A percentile compares a stretch with the other conserved stretches of the same genome.
These are phyloP conservation scores for Dendrolimus pini DNA, from an alignment of 2,888 invertebrate species.

Conservation along the genomic window DNA sequence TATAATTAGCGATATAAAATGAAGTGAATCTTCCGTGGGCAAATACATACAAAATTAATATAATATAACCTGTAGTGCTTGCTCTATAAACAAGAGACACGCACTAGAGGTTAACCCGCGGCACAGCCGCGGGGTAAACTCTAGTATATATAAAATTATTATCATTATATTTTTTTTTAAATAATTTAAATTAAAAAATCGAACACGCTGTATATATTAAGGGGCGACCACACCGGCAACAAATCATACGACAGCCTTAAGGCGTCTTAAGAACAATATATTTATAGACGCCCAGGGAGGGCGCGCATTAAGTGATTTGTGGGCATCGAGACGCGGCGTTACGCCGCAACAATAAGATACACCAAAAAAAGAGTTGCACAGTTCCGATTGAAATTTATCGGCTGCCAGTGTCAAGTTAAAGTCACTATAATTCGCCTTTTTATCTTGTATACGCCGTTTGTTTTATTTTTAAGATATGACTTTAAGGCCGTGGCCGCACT, in stretches of 20 bases:
- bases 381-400: background rate
- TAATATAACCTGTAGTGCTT: no score
- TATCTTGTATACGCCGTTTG: no score
- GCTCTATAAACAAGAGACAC: no score
- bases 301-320: constrained; percentile 11
- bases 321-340: background rate
- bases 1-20: no score
- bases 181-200: background rate
- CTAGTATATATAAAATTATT: no score
- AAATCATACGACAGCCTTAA: constrained; percentile 2
- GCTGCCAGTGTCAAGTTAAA: background rate
- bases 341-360: background rate
- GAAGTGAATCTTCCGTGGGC: no score
- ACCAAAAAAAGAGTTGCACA: background rate
- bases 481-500: no score
- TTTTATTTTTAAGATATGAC: no score
- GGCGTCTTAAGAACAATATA: constrained; percentile 2
- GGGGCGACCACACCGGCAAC: constrained; percentile 1
- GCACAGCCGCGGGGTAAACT: no score
- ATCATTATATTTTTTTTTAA: background rate
- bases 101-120: no score
- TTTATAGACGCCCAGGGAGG: constrained; percentile 1
- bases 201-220: constrained; percentile 1
- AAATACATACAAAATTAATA: no score
- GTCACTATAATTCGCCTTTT: background rate